These are phyloP conservation scores for Pachyrhynchus sulphureomaculatus DNA, from an alignment of 1,140 invertebrate species.

Conservation along the genomic window DNA sequence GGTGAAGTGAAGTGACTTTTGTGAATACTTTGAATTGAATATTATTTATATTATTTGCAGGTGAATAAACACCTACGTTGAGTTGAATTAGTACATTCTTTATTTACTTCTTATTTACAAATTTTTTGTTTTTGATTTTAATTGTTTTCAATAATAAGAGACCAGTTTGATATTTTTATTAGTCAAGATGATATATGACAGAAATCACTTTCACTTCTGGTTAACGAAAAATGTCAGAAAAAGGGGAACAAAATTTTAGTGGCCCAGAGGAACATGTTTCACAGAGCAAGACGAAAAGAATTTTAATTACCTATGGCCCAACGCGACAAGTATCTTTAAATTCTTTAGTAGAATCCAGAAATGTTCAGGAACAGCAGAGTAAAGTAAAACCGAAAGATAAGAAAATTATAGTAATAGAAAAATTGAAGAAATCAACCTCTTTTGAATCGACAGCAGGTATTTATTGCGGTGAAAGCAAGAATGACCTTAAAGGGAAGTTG, in stretches of 20 bases:
- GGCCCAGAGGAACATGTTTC: neutral
- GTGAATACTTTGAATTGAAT: no score
- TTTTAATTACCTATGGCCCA: neutral
- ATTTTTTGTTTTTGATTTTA: no score
- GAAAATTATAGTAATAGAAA: conserved; percentile 10
- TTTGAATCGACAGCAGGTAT: conserved; percentile 1
- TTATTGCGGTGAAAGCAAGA: neutral
- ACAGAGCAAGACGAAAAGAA: conserved; percentile 2
- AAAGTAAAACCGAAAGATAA: neutral
- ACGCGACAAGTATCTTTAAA: neutral
- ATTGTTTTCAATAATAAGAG: no score
- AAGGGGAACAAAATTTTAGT: neutral
- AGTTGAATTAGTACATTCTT: no score
- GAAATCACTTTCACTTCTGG: no score
- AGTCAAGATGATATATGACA: no score
- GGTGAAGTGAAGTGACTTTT: no score
- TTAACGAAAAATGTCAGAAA: neutral
- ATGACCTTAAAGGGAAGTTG: neutral
- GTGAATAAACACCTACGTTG: no score
- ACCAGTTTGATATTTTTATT: no score
- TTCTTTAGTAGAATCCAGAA: neutral
- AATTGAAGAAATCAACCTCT: neutral
- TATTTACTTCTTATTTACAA: no score
- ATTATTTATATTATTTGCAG: no score
- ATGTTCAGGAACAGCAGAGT: neutral